Evolutionary conservation across 2,888 invertebrate species (phyloP).

Genomic region (Pammene aurita): DNA sequence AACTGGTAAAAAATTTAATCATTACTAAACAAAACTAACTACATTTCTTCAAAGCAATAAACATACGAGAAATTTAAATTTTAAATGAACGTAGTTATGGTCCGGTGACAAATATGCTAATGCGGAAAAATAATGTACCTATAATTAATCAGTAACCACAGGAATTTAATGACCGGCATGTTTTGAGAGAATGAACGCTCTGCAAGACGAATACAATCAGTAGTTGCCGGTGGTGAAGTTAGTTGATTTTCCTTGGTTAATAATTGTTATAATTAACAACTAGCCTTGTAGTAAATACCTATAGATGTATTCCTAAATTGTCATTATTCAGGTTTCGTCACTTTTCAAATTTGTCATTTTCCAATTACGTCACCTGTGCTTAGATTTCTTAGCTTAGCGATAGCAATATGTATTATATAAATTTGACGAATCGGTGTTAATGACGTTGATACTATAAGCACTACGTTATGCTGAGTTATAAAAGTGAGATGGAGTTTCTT

Average conservation of each 20-base stretch:
- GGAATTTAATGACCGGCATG: constrained; percentile 24
- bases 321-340: no score
- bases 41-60: constrained; percentile 10
- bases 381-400: no score
- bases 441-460: no score
- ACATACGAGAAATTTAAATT: constrained; percentile 16
- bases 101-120: constrained; percentile 10
- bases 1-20: no score
- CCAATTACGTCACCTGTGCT: no score
- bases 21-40: no score
- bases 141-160: constrained; percentile 28
- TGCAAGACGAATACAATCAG: not conserved
- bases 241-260: not conserved
- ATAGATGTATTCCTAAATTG: no score
- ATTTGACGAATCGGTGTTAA: no score
- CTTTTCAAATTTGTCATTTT: no score
- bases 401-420: no score
- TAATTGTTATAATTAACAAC: not conserved
- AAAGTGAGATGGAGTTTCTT: no score
- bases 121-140: constrained; percentile 21
- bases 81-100: constrained; percentile 12
- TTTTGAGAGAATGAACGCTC: constrained; percentile 8
- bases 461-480: no score
- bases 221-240: not conserved
- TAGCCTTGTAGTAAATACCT: not conserved